Evolutionary conservation across 2,797 vertebrate genomes (phyloP), one percentile per base, ranked within the genome.

Genomic region (Rhynchonycteris naso): DNA sequence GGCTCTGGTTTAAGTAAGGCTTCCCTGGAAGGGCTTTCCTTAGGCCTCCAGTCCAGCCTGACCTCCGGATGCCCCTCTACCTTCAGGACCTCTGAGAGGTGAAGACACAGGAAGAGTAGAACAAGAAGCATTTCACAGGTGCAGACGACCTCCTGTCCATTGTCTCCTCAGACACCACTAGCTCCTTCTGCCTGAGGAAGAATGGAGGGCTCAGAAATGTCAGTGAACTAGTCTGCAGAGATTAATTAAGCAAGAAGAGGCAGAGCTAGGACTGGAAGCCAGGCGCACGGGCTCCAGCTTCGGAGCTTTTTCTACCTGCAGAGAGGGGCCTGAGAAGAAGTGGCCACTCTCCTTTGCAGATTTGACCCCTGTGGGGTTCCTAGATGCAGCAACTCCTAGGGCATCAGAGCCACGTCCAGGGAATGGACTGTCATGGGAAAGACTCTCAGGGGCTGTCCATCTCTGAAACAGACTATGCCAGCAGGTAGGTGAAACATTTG

Each of bases 361-460:
- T 30, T 1, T n/a, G 52, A 33, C 74, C 33, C n/a, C 2, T 15
- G 0, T 1, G 3, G 43, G 47, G 28, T 35, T 16, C 33, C 15
- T 15, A 5, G 63, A 56, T 14, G 12, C 80, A 80, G 80, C 43
- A 65, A 16, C 69, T 65, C 24, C n/a, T 18, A 10, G 2, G 5
- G 2, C 35, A 33, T 43, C 75, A 71, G n/a, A 59, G 50, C 65
- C 82, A 50, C 72, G 35, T 58, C 26, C 3, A 2, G 69, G 68
- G 28, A 30, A 28, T 30, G 26, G 81, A 10, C 11, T 12, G 2
- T 7, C n/a, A 7, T 0, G 21, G 79, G 80, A 61, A 87, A 83
- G 78, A 86, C 26, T 4, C 22, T 54, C 38, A 33, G 76, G 35
- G 58, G n/a, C 15, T 56, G 24, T 56, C 7, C 30, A 7, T 24